Evolutionary conservation across 2,888 invertebrate species (phyloP).

Genomic region (Nycteola revayana): DNA sequence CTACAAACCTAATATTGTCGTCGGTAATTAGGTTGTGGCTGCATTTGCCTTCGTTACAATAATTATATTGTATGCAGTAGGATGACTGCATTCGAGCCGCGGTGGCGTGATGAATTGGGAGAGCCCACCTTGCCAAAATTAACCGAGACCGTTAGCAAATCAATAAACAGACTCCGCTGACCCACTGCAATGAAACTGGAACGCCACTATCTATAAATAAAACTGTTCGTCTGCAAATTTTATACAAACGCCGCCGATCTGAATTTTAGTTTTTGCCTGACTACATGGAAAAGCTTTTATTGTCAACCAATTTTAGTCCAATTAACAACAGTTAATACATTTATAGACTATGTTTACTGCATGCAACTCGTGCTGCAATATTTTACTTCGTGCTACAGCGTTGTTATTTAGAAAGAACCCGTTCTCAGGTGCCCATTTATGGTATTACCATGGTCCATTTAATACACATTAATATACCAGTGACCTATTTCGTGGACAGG

Average conservation of each 20-base stretch:
- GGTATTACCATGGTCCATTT: no score
- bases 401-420: no score
- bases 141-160: conserved; percentile 66
- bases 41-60: no score
- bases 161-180: conserved; percentile 73
- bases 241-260: conserved; percentile 59
- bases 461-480: no score
- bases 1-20: no score
- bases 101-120: conserved; percentile 9
- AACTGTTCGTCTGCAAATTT: conserved; percentile 59
- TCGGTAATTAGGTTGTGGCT: no score
- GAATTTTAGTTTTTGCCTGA: conserved; percentile 46
- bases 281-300: conserved; percentile 56
- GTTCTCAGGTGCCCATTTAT: no score
- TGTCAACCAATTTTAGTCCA: conserved; percentile 19
- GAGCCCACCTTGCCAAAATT: conserved; percentile 66
- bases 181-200: conserved; percentile 68
- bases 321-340: no score
- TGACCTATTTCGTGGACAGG: conserved; percentile 14
- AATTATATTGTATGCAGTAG: background rate
- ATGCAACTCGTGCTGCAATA: no score
- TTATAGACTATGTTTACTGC: no score
- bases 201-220: conserved; percentile 67
- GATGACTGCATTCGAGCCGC: conserved; percentile 13
- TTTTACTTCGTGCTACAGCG: no score